phyloP scores from a whole-genome alignment of 2,888 invertebrate genomes.

The Trissolcus japonicus region DNA sequence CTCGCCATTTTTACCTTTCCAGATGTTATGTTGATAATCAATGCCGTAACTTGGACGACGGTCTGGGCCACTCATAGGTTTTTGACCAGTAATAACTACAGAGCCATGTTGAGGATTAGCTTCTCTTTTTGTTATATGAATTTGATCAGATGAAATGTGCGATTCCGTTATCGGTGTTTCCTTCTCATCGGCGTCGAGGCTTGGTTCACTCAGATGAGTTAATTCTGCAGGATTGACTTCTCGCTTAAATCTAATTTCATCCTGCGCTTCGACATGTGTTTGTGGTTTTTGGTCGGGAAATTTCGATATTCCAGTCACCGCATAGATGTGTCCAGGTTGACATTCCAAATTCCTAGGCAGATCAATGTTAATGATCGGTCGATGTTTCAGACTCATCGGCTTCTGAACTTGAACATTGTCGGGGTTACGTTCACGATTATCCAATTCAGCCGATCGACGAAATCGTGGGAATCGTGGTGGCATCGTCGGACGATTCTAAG shows the following conservation, averaged over 20 bases:
- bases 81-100: constrained; percentile 3
- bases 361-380: constrained; percentile 48
- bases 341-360: constrained; percentile 43
- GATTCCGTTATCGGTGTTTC: constrained; percentile 13
- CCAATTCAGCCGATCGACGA: constrained; percentile 29
- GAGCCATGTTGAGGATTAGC: constrained; percentile 38
- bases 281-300: constrained; percentile 42
- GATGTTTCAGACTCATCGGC: constrained; percentile 47
- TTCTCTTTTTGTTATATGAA: constrained; percentile 26
- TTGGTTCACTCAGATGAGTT: neutral
- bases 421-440: constrained; percentile 33
- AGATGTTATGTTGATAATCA: too few species aligned
- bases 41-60: too few species aligned
- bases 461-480: constrained; percentile 38
- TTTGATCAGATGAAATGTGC: neutral
- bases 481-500: constrained; percentile 37
- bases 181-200: neutral
- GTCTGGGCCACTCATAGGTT: too few species aligned
- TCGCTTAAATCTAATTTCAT: constrained; percentile 39
- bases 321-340: constrained; percentile 42
- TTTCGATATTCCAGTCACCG: constrained; percentile 41
- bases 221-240: constrained; percentile 39
- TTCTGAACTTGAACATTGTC: constrained; percentile 29
- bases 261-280: constrained; percentile 40
- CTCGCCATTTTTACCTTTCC: too few species aligned